Percentiles rank a stretch among this genome's conserved stretches.
These are phyloP conservation scores for Rhinatrema bivittatum DNA, from an alignment of 2,797 vertebrate genomes.

Conservation along the genomic window DNA sequence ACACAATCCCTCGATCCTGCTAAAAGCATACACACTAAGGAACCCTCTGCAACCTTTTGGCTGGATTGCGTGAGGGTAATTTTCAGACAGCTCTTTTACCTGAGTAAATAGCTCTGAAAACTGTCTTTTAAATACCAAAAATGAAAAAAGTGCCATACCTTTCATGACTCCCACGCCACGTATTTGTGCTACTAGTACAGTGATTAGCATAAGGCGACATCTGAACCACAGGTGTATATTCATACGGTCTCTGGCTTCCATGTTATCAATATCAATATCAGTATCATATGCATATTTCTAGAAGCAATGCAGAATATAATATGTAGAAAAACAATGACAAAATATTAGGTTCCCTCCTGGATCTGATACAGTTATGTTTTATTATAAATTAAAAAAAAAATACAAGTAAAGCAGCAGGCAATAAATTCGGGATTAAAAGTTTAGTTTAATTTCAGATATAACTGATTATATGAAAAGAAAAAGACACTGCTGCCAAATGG, in stretches of 20 bases:
- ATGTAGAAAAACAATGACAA: constrained; percentile 3
- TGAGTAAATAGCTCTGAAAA: no score
- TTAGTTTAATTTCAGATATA: no score
- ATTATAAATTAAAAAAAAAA: no score
- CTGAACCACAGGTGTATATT: constrained; percentile 69
- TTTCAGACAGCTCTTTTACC: no score
- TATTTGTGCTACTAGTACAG: constrained; percentile 56
- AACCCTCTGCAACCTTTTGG: no score
- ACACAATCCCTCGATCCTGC: no score
- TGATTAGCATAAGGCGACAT: constrained; percentile 62
- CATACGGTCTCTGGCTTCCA: constrained; percentile 60
- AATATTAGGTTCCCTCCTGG: neutral
- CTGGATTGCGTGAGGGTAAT: no score
- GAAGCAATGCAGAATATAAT: constrained; percentile 14
- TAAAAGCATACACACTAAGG: no score
- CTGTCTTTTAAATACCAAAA: no score
- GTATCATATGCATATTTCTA: constrained; percentile 7
- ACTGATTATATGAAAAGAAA: no score
- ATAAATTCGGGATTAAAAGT: neutral
- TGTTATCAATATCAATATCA: constrained; percentile 8
- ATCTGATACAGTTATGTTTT: neutral
- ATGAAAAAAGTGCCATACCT: constrained; percentile 37
- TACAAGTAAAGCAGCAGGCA: neutral
- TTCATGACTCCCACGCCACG: constrained; percentile 32
- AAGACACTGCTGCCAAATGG: no score